phyloP scores from a whole-genome alignment of 2,888 invertebrate genomes.

The Nomada flava region DNA sequence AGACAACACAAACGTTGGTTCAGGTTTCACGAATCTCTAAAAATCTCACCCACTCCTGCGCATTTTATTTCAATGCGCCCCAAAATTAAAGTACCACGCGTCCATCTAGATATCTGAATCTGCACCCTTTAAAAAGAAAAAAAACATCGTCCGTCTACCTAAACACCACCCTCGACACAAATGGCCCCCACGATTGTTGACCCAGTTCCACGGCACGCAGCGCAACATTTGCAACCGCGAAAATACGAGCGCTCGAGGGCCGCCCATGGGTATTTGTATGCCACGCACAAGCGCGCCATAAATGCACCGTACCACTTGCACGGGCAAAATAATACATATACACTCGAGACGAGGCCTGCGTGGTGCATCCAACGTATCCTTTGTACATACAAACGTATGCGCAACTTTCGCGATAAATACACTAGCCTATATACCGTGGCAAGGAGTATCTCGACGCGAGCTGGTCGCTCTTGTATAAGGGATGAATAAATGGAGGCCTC shows the following conservation, averaged over 20 bases:
- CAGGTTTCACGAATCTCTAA: neutral
- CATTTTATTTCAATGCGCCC: too few relatives aligned
- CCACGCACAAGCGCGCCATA: slow-evolving; percentile 24
- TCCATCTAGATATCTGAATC: neutral
- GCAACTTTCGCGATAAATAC: slow-evolving; percentile 63
- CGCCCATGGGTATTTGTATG: slow-evolving; percentile 28
- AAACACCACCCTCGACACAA: neutral
- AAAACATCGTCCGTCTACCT: too few relatives aligned
- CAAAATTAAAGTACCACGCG: neutral
- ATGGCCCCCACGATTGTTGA: slow-evolving; percentile 18
- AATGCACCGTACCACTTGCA: neutral
- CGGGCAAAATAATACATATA: neutral
- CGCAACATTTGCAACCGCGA: slow-evolving; percentile 43
- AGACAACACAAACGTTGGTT: neutral
- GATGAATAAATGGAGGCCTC: slow-evolving; percentile 76
- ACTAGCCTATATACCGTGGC: slow-evolving; percentile 62
- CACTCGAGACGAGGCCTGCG: slow-evolving; percentile 1
- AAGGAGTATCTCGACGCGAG: slow-evolving; percentile 49
- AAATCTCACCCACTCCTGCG: neutral
- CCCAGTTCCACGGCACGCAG: slow-evolving; percentile 22
- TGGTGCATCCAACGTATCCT: slow-evolving; percentile 17
- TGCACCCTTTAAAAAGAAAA: neutral
- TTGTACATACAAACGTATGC: slow-evolving; percentile 35
- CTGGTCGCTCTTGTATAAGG: slow-evolving; percentile 73
- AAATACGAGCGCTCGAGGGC: slow-evolving; percentile 20